A percentile compares a stretch with the other conserved stretches of the same genome.
Conservation (phyloP, 1,140 invertebrate species). For the Tetragnatha versicolor region DNA sequence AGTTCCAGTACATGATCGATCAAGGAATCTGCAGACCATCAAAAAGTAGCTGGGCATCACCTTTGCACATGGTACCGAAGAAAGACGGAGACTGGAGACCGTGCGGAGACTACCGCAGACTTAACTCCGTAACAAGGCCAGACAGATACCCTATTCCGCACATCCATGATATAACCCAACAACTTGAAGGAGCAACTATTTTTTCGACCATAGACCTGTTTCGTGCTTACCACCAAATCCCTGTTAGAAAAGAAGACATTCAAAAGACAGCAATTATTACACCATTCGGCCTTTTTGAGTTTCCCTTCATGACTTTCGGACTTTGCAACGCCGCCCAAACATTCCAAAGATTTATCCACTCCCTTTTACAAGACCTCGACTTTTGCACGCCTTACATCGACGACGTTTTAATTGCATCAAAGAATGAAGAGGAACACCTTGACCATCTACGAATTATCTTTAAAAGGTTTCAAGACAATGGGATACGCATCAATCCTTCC, state of each 20-base stretch:
- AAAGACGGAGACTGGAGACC: conserved; percentile 27
- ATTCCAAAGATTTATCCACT: conserved; percentile 48
- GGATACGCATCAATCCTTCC: conserved; percentile 59
- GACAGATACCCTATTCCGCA: conserved; percentile 54
- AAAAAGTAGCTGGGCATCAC: conserved; percentile 63
- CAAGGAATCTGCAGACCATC: conserved; percentile 61
- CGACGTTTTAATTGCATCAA: conserved; percentile 65
- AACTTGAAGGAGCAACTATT: conserved; percentile 10
- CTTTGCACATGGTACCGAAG: conserved; percentile 59
- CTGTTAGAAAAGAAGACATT: conserved; percentile 13
- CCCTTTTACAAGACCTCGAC: background rate
- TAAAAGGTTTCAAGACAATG: conserved; percentile 58
- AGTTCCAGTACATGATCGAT: conserved; percentile 55
- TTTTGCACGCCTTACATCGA: background rate
- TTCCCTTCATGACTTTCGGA: conserved; percentile 48
- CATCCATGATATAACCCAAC: conserved; percentile 30
- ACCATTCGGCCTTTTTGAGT: conserved; percentile 51
- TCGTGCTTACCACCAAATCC: conserved; percentile 38
- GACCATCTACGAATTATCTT: conserved; percentile 62
- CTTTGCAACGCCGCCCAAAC: conserved; percentile 36
- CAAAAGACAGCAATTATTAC: conserved; percentile 49
- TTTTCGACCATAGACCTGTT: conserved; percentile 43
- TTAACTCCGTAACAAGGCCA: conserved; percentile 34
- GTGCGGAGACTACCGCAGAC: conserved; percentile 44
- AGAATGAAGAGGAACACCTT: conserved; percentile 61